phyloP scores from a whole-genome alignment of 2,113 vertebrate genomes.

The Pterocles orientalis region DNA sequence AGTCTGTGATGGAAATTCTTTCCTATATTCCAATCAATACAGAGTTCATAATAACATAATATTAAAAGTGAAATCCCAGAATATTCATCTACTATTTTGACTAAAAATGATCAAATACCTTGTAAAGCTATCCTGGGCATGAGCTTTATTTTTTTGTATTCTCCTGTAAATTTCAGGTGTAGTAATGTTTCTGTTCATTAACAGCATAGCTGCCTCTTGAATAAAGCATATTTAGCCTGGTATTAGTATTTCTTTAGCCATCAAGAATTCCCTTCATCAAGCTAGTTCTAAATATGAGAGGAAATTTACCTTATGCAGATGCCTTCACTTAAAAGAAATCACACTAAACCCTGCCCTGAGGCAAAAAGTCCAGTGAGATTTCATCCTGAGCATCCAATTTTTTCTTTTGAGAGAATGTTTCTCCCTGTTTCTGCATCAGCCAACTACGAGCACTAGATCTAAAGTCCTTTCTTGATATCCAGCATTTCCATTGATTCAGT shows the following conservation, averaged over 20 bases:
- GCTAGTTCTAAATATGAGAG: not conserved
- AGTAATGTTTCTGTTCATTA: not conserved
- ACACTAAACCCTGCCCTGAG: not conserved
- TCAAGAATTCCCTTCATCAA: not conserved
- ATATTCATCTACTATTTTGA: not conserved
- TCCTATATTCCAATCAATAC: not conserved
- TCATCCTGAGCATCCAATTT: not conserved
- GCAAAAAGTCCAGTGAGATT: not conserved
- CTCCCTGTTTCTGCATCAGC: not conserved
- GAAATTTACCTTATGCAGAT: not conserved
- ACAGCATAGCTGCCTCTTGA: not conserved
- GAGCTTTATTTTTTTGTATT: not conserved
- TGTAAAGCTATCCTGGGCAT: not conserved
- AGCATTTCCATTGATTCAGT: not conserved
- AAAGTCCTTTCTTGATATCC: not conserved
- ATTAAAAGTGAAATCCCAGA: not conserved
- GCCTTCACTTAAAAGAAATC: accelerated
- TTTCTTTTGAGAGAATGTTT: not conserved
- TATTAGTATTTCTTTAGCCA: not conserved
- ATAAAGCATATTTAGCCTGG: not conserved
- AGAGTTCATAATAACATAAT: not conserved
- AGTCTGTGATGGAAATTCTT: not conserved
- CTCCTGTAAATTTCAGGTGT: not conserved
- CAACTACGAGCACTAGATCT: not conserved
- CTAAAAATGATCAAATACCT: not conserved